phyloP scores from a whole-genome alignment of 2,888 invertebrate genomes.

The Calameuta filiformis region DNA sequence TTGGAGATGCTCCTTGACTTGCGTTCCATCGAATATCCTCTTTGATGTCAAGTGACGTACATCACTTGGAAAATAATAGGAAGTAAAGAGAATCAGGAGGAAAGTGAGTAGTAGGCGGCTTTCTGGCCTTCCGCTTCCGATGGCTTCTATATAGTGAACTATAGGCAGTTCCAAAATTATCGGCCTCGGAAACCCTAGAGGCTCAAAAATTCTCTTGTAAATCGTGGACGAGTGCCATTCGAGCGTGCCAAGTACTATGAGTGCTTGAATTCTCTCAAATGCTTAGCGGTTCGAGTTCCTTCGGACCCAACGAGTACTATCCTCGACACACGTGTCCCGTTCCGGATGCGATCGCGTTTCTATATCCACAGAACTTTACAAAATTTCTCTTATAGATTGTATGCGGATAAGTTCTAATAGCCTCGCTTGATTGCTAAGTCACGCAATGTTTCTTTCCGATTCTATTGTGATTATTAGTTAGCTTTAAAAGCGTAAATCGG shows the following conservation, averaged over 20 bases:
- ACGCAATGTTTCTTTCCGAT: not conserved
- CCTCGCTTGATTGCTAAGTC: not conserved
- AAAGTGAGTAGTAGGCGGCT: not conserved
- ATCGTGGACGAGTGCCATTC: not conserved
- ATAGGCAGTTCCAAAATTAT: not conserved
- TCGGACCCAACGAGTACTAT: not conserved
- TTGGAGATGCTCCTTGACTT: not conserved
- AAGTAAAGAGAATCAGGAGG: not conserved
- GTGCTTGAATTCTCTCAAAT: not conserved
- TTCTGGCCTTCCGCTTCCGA: not conserved
- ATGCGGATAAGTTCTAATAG: not conserved
- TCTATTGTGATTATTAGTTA: not conserved
- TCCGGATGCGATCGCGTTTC: not conserved
- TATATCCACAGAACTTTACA: not conserved
- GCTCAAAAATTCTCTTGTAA: not conserved
- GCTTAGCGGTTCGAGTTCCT: not conserved
- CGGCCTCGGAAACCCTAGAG: not conserved
- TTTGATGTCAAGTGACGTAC: not conserved
- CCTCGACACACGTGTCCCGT: not conserved
- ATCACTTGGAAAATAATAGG: not conserved
- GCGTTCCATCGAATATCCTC: not conserved
- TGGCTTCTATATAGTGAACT: not conserved
- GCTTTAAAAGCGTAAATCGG: not conserved
- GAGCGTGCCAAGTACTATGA: not conserved
- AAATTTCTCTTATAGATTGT: not conserved